Base-by-base conservation (phyloP, 2,797 vertebrate species). In the Eremophila alpestris region DNA sequence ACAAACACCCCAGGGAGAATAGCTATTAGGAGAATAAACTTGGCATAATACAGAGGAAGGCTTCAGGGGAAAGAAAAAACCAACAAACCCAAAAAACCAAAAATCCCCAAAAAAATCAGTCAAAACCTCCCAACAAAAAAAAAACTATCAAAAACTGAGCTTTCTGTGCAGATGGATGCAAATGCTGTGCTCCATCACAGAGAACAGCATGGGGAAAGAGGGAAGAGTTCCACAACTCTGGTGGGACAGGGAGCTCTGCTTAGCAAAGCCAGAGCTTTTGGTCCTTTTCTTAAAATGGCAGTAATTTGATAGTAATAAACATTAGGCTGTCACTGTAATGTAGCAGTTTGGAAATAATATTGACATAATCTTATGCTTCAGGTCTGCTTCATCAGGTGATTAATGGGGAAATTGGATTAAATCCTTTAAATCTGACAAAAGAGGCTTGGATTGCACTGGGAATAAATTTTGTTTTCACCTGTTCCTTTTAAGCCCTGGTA, bases 221-320 rank as follows among this genome's bases (percentile, higher is more conserved):
- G 59, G 68, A 92, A 43, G 65, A 78, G 58, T 84, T 81, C 69
- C 62, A 2, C 58, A 58, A 16, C 29, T 68, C 84, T 90, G 52
- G 73, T 79, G 94, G 87, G 94, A 88, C 87, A 54, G 73, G 49
- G 76, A 91, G 71, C 73, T 76, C 69, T 79, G 70, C 87, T 82
- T 49, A 82, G 76, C 82, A 92, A 82, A 96, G 82, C 76, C 87
- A 91, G 38, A 56, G 69, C 69, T 76, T 92, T 93, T 75, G 62
- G 89, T 82, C 89, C 74, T 96, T 93, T 93, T 87, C 89, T 84
- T 92, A 78, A 93, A 87, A 86, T 76, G 91, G 90, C 94, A 96
- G 88, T 95, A 95, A 96, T 95, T 84, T 96, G 94, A 96, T 91
- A 87, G 85, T 89, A 94, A 91, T 80, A 96, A 95, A 91, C 91